A percentile compares a stretch with the other conserved stretches of the same genome.
phyloP scores from a whole-genome alignment of 2,888 invertebrate species.

The Cetonia aurata region DNA sequence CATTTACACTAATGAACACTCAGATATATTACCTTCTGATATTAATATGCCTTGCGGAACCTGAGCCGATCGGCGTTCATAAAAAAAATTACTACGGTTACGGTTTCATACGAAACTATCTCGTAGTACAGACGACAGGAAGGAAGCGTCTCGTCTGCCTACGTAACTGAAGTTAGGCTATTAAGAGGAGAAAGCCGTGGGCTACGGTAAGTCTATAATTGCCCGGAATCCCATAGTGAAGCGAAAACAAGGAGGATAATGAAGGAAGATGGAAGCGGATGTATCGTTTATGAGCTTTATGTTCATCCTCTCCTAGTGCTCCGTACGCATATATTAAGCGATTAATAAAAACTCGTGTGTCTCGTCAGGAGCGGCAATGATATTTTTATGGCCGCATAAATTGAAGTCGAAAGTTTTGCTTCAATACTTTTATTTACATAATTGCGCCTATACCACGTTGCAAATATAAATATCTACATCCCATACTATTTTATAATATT shows the following conservation, averaged over 20 bases:
- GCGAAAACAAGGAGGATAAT: conserved; percentile 1
- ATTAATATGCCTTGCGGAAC: not conserved
- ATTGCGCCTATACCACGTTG: too few relatives aligned
- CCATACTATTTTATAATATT: too few relatives aligned
- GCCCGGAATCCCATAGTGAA: conserved; percentile 10
- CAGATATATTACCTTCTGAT: not conserved
- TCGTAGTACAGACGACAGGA: conserved; percentile 3
- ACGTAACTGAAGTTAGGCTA: conserved; percentile 28
- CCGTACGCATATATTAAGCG: conserved; percentile 19
- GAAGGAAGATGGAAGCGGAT: conserved; percentile 3
- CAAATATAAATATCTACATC: too few relatives aligned
- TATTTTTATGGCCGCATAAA: conserved; percentile 31
- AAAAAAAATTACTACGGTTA: conserved; percentile 6
- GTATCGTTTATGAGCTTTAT: conserved; percentile 18
- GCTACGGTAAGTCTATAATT: conserved; percentile 11
- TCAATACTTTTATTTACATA: not conserved
- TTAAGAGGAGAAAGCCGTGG: conserved; percentile 15
- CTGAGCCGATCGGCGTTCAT: not conserved
- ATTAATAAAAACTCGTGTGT: conserved; percentile 27
- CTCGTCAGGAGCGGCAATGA: conserved; percentile 12
- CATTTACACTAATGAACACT: not conserved
- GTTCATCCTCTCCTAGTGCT: conserved; percentile 24
- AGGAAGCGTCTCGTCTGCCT: conserved; percentile 24
- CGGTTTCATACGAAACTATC: conserved; percentile 14
- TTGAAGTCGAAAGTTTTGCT: conserved; percentile 8